Evolutionary conservation across 2,888 invertebrate species (phyloP).

Genomic region (Aquatica leii): DNA sequence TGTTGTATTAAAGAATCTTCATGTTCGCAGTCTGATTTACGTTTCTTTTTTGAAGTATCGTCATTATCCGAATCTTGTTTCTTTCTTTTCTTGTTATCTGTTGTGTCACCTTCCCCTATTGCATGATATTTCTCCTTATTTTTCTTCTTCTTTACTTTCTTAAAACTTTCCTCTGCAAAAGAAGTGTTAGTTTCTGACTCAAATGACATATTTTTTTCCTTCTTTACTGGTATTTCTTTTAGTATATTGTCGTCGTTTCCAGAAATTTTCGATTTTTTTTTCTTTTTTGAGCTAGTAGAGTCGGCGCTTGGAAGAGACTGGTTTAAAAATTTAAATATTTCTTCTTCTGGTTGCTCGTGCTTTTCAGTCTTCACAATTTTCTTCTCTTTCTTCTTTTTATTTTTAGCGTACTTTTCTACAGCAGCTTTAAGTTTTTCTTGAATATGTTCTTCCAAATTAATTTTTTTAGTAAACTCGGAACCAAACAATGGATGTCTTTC

Average conservation of each 20-base stretch:
- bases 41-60: conserved; percentile 4
- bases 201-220: no score
- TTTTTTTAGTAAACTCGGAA: conserved; percentile 33
- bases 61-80: not conserved
- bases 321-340: conserved; percentile 34
- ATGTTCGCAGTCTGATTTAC: no score
- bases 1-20: conserved; percentile 7
- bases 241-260: no score
- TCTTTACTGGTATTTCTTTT: no score
- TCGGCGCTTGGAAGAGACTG: not conserved
- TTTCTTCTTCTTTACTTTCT: conserved; percentile 20
- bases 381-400: conserved; percentile 30
- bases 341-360: conserved; percentile 20
- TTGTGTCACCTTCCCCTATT: not conserved
- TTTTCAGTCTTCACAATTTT: no score
- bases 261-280: no score
- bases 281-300: not conserved
- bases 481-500: conserved; percentile 41
- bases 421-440: conserved; percentile 28
- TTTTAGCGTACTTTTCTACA: conserved; percentile 15
- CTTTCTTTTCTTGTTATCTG: conserved; percentile 13
- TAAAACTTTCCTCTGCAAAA: conserved; percentile 6
- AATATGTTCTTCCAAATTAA: conserved; percentile 33
- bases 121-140: conserved; percentile 5
- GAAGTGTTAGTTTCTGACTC: no score